phyloP scores from a whole-genome alignment of 2,113 vertebrate species.

The Clarias macrocephalus region DNA sequence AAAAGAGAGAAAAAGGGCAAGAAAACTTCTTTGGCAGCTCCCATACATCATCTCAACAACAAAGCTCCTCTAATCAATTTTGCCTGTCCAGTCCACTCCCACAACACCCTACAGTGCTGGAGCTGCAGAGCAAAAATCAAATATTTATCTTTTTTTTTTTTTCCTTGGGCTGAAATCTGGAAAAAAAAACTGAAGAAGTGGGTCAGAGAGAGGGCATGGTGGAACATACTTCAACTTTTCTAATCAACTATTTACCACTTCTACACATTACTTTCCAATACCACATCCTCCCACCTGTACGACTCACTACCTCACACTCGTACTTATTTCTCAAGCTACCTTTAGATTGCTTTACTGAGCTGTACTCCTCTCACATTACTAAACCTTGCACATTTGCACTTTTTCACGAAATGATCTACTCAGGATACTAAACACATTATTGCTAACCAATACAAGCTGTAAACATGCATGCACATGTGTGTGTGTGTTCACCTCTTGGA shows the following conservation, averaged over 20 bases:
- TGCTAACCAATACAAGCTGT: neutral
- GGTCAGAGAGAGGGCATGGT: slow-evolving; percentile 46
- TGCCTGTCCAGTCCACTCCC: slow-evolving; percentile 51
- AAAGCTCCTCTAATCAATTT: slow-evolving; percentile 56
- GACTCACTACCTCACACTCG: neutral
- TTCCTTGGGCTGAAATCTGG: slow-evolving; percentile 46
- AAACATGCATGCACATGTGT: neutral
- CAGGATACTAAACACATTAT: neutral
- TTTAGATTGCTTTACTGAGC: neutral
- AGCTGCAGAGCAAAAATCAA: slow-evolving; percentile 39
- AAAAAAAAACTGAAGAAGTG: slow-evolving; percentile 37
- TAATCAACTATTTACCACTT: slow-evolving; percentile 15
- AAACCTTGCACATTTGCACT: neutral
- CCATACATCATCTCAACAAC: slow-evolving; percentile 57
- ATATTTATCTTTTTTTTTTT: slow-evolving; percentile 50
- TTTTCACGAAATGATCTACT: neutral
- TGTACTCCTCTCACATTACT: neutral
- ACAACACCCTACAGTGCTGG: slow-evolving; percentile 46
- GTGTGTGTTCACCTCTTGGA: slow-evolving; percentile 83
- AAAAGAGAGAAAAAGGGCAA: slow-evolving; percentile 50
- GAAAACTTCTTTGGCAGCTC: slow-evolving; percentile 52
- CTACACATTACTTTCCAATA: neutral
- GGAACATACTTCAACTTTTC: neutral
- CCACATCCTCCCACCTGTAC: neutral
- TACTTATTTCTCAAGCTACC: neutral